These are phyloP conservation scores for Hybognathus amarus DNA, from an alignment of 2,797 vertebrate species.

Conservation along the genomic window DNA sequence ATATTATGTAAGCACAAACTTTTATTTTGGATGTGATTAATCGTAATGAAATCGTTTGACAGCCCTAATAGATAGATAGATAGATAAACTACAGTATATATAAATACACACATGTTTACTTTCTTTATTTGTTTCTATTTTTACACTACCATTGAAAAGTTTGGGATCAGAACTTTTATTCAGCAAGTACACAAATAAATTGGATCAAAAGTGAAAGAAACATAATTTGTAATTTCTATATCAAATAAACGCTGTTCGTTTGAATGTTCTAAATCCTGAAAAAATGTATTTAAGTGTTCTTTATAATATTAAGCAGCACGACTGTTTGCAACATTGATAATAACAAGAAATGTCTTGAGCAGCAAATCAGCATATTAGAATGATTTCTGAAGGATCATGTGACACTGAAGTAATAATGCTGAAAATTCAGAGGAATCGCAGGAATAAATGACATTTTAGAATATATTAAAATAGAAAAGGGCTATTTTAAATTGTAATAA, in stretches of 20 bases:
- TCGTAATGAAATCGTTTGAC: too few species aligned
- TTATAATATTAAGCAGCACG: not conserved
- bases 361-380: not conserved
- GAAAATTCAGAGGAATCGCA: not conserved
- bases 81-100: too few species aligned
- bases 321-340: not conserved
- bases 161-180: not conserved
- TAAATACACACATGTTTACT: too few species aligned
- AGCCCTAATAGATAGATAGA: too few species aligned
- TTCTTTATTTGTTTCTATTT: too few species aligned
- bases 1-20: too few species aligned
- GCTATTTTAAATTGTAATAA: not conserved
- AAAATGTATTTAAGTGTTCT: too few species aligned
- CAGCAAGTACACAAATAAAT: not conserved
- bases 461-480: not conserved
- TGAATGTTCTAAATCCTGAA: not conserved
- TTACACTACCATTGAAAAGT: too few species aligned
- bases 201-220: not conserved
- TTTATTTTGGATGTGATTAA: too few species aligned
- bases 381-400: not conserved
- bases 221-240: not conserved
- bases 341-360: not conserved
- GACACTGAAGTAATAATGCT: not conserved
- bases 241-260: not conserved
- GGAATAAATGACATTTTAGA: not conserved